Conservation (phyloP, 2,113 vertebrate species). For the Galbula dea region DNA sequence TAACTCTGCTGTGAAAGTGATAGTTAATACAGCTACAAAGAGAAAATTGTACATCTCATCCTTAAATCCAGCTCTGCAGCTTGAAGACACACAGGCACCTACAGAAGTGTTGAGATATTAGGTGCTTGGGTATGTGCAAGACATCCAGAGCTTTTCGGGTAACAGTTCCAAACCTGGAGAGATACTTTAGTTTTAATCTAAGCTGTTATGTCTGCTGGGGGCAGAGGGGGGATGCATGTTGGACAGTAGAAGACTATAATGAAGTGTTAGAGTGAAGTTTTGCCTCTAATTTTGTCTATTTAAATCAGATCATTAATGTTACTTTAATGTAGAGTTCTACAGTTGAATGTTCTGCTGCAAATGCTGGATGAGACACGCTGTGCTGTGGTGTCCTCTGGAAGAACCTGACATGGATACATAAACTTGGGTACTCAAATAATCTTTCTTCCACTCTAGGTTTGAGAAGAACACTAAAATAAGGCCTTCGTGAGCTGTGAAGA, state of each 20-base stretch:
- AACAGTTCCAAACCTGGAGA: not conserved
- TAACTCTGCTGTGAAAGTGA: not conserved
- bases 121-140: not conserved
- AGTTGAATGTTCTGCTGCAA: not conserved
- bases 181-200: not conserved
- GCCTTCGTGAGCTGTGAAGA: constrained; percentile 67
- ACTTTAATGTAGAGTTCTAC: not conserved
- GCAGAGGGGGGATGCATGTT: fast-evolving
- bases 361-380: not conserved
- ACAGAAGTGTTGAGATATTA: not conserved
- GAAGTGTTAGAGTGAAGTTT: not conserved
- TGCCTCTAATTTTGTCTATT: not conserved
- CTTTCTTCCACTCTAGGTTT: constrained; percentile 28
- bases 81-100: not conserved
- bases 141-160: not conserved
- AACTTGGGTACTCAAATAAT: constrained; percentile 16
- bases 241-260: not conserved
- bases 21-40: not conserved
- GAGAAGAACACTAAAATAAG: constrained; percentile 40
- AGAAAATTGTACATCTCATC: not conserved
- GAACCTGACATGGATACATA: constrained; percentile 52
- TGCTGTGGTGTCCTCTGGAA: constrained; percentile 5
- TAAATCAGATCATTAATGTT: constrained; percentile 8
- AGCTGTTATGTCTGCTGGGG: not conserved
- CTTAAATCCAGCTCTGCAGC: not conserved